phyloP scores from a whole-genome alignment of 2,888 invertebrate genomes.

The Calliopum simillimum region DNA sequence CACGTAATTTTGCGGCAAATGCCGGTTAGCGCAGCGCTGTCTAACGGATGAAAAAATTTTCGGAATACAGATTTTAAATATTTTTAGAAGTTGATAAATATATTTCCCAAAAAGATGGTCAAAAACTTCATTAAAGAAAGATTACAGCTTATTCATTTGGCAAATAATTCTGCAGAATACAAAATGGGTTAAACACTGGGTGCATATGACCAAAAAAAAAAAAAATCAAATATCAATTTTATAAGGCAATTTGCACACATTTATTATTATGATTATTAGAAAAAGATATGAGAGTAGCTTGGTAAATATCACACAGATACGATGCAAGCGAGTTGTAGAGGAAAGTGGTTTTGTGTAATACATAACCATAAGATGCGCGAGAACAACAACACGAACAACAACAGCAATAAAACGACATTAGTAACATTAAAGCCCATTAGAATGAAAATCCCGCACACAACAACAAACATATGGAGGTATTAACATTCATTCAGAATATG shows the following conservation, averaged over 20 bases:
- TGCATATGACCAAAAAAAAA: too few species aligned
- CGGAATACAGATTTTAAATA: too few species aligned
- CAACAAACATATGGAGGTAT: background rate
- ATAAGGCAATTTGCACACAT: constrained; percentile 29
- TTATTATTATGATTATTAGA: constrained; percentile 20
- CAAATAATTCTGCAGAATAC: too few species aligned
- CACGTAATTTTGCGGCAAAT: too few species aligned
- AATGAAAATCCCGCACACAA: constrained; percentile 8
- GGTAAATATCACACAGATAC: background rate
- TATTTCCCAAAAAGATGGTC: too few species aligned
- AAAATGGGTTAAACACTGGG: too few species aligned
- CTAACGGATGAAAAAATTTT: too few species aligned
- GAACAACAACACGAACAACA: background rate
- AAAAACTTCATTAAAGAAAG: too few species aligned
- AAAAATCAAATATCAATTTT: background rate
- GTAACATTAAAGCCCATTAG: background rate
- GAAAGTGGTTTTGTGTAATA: constrained; percentile 24
- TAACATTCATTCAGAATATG: constrained; percentile 23
- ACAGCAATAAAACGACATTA: background rate
- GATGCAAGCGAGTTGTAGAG: constrained; percentile 8
- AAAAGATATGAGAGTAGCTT: background rate
- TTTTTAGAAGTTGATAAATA: too few species aligned
- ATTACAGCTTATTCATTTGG: too few species aligned
- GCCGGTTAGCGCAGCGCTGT: too few species aligned
- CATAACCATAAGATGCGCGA: constrained; percentile 6